Evolutionary conservation across 1,140 invertebrate species (phyloP).

Genomic region (Cydia pomonella): DNA sequence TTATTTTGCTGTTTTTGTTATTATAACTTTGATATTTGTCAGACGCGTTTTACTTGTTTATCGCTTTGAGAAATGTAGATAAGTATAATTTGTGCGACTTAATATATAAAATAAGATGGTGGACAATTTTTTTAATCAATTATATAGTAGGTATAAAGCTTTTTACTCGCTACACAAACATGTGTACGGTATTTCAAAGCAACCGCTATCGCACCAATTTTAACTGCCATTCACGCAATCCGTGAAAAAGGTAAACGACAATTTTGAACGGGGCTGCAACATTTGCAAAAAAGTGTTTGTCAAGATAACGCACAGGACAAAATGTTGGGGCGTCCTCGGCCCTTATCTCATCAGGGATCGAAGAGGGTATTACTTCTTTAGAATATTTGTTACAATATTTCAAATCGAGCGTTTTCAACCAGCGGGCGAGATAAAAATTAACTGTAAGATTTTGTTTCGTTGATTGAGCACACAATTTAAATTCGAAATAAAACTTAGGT

Average conservation of each 20-base stretch:
- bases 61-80: background rate
- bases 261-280: constrained; percentile 28
- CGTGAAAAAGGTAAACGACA: constrained; percentile 34
- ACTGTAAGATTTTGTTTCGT: background rate
- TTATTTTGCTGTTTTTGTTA: background rate
- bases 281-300: constrained; percentile 42
- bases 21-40: background rate
- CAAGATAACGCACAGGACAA: constrained; percentile 48
- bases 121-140: too few species aligned
- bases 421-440: background rate
- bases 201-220: background rate
- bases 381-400: constrained; percentile 10
- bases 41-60: background rate
- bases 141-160: background rate
- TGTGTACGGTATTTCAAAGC: background rate
- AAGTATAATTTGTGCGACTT: background rate
- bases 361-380: constrained; percentile 45
- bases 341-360: constrained; percentile 46
- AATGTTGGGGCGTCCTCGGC: constrained; percentile 45
- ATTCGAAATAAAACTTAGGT: background rate
- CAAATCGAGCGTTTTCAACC: background rate
- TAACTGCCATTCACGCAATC: background rate
- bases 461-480: background rate
- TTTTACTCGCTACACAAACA: background rate
- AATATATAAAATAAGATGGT: too few species aligned